phyloP scores from a whole-genome alignment of 2,797 vertebrate genomes.

The Enteromius trimaculatus region DNA sequence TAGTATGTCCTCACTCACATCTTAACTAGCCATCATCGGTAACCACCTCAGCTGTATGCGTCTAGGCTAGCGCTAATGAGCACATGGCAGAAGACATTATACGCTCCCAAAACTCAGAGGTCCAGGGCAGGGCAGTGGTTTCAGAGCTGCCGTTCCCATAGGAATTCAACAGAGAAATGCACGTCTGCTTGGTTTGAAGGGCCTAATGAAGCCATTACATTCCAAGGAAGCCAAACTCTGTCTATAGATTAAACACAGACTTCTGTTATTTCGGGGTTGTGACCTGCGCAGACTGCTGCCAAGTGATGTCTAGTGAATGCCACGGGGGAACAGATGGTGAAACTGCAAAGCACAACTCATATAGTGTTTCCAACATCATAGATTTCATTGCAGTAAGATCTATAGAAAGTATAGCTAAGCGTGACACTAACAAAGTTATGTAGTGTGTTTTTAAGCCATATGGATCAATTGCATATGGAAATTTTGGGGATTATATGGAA shows the following conservation, averaged over 20 bases:
- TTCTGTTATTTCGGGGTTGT: conserved; percentile 29
- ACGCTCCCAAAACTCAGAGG: background rate
- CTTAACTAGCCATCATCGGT: background rate
- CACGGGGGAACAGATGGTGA: conserved; percentile 7
- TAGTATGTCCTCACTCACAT: background rate
- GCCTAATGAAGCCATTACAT: conserved; percentile 48
- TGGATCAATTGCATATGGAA: background rate
- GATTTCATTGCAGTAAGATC: background rate
- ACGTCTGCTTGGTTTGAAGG: conserved; percentile 25
- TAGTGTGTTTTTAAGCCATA: background rate
- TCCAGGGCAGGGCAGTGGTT: background rate
- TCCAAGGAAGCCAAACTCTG: conserved; percentile 4
- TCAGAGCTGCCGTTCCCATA: background rate
- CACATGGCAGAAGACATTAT: conserved; percentile 1
- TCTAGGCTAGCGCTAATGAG: conserved; percentile 36
- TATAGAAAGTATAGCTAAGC: background rate
- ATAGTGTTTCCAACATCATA: background rate
- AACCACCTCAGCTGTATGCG: conserved; percentile 2
- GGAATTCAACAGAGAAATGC: conserved; percentile 8
- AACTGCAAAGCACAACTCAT: background rate
- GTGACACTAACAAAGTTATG: background rate
- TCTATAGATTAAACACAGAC: conserved; percentile 26
- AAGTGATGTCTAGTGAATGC: background rate
- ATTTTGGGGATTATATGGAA: no score
- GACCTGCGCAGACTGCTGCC: conserved; percentile 19